Base-by-base conservation (phyloP, 2,113 vertebrate species). In the Jaculus jaculus region DNA sequence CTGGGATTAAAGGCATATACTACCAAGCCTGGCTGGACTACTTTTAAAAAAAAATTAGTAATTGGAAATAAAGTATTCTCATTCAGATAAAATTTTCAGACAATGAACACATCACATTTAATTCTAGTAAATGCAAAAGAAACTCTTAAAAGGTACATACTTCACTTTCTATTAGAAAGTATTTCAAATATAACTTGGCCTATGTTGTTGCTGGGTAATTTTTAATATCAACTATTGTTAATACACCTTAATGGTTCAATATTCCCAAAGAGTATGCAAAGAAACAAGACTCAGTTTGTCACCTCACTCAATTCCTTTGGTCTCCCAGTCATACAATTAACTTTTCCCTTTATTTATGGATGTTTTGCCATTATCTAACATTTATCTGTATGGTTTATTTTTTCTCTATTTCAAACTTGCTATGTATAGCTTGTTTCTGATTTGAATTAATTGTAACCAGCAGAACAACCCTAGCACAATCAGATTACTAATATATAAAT, bases 61-160 rank as follows among this genome's bases (percentile, higher is more conserved):
- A 12, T 71, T 94, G 60, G 28, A 94, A 92, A 90, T 74, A 84
- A 80, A 21, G 37, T 69, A 85, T 93, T 91, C 21, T 90, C 24
- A 94, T 58, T 93, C 91, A 95, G 73, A 77, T 69, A 96, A 89
- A 91, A 87, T 12, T 65, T 91, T 92, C 84, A 80, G 65, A 32
- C 66, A 94, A 95, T 2, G 79, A 84, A 95, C 3, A 26, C 34
- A 17, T 39, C 51, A 93, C 73, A 93, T 65, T 94, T 92, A 94
- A 94, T 81, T 65, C 87, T 17, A 87, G 2, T 21, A 84, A 80
- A 60, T 77, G 90, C 42, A 68, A 30, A 81, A 86, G 66, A 85
- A 93, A 89, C 24, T 89, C 61, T 84, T 47, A 91, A 34, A 77
- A 68, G 77, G 42, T 47, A 47, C 42, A 10, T 26, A 94, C 47